Base-by-base conservation (phyloP, 2,113 vertebrate species). In the Antechinus flavipes region DNA sequence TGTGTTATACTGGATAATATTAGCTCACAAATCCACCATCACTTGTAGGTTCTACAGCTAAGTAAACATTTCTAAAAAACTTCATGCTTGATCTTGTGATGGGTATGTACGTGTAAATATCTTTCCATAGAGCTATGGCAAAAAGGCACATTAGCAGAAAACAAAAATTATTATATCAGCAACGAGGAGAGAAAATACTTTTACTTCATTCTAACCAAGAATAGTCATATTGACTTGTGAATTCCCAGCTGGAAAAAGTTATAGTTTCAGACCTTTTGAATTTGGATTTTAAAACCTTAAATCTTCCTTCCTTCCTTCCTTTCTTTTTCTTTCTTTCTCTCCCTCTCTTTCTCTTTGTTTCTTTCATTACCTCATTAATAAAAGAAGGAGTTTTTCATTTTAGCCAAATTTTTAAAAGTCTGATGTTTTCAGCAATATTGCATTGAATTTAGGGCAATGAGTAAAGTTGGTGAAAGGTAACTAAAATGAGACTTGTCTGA, bases 391-490 rank as follows among this genome's bases (percentile, higher is more conserved):
- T 22, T 8, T 25, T 91, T 95, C 1, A 1, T 54, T 97, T 97
- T 94, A 95, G 61, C 19, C 93, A 97, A 93, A 55, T n/a, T 8
- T 95, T 92, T 30, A 4, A 90, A 92, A 94, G 58, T 95, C 46
- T 93, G 94, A 95, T 95, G 4, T 94, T 54, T 92, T 96, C 47
- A 61, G 92, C 95, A 92, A 94, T 25, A 54, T 56, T 91, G 53
- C 54, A 54, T 61, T 95, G 96, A 96, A 93, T 97, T 96, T 98
- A 95, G 89, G 96, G 27, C 89, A 93, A 3, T 91, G 68, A 58
- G 94, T 96, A 42, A 94, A 54, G 56, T 22, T 93, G 76, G 55
- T 76, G 54, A 23, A 16, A 91, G 52, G 46, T 89, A 25, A 76
- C 54, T 49, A 14, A 2, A 46, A 8, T 0, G 27, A 61, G 52